Conservation (phyloP, 2,113 vertebrate species). For the Salminus brasiliensis region DNA sequence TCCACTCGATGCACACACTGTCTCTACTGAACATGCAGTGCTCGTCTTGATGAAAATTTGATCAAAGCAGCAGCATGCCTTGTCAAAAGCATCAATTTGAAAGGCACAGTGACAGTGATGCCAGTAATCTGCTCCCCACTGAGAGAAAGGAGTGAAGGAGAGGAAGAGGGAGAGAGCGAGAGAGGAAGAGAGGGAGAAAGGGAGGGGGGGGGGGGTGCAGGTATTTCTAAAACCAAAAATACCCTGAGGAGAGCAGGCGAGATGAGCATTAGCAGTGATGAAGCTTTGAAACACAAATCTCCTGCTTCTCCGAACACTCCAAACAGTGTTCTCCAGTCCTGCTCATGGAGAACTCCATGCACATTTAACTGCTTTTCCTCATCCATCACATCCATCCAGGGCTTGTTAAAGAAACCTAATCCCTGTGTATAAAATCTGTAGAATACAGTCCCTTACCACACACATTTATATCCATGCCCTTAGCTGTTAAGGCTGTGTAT, state of each 20-base stretch:
- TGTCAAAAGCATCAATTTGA: slow-evolving; percentile 34
- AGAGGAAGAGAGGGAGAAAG: neutral
- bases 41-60: slow-evolving; percentile 46
- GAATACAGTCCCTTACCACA: no score
- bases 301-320: neutral
- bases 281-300: slow-evolving; percentile 13
- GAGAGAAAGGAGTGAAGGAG: slow-evolving; percentile 4
- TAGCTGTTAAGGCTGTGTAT: no score
- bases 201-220: neutral
- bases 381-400: neutral
- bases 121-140: slow-evolving; percentile 28
- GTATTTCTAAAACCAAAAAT: neutral
- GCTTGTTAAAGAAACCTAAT: neutral
- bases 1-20: neutral
- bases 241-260: neutral
- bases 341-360: neutral
- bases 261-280: neutral
- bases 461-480: no score
- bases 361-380: neutral
- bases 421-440: no score
- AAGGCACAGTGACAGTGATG: slow-evolving; percentile 25
- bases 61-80: slow-evolving; percentile 40
- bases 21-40: slow-evolving; percentile 6
- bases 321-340: neutral
- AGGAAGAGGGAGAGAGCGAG: neutral